phyloP scores from a whole-genome alignment of 30 jellyfish, hydroid and myxozoan genomes.

The Turritopsis dohrnii region DNA sequence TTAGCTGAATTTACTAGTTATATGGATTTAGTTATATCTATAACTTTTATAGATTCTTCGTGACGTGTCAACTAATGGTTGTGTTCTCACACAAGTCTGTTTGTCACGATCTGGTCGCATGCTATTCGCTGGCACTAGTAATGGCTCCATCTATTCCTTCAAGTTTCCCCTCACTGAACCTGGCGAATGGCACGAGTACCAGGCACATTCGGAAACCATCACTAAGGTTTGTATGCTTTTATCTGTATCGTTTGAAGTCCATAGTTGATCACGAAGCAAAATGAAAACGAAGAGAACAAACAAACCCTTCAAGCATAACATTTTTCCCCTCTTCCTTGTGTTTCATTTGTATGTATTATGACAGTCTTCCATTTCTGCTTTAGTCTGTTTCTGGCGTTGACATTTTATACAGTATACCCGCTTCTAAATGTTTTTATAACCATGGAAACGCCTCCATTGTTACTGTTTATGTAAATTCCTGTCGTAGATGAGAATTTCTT shows the following conservation, averaged over 20 bases:
- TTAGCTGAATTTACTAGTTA: neutral
- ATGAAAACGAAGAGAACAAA: no score
- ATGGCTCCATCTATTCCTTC: constrained; percentile 79
- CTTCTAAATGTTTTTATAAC: no score
- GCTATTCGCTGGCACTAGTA: constrained; percentile 91
- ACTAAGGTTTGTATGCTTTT: constrained; percentile 55
- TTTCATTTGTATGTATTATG: no score
- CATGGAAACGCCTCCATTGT: neutral
- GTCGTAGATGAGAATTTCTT: constrained; percentile 74
- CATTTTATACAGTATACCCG: no score
- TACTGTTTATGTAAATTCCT: neutral
- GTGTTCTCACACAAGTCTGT: constrained; percentile 83
- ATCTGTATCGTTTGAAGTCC: neutral
- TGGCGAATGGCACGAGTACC: constrained; percentile 98
- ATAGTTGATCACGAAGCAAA: neutral
- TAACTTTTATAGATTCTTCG: constrained; percentile 62
- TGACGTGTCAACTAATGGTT: constrained; percentile 84
- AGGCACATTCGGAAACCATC: constrained; percentile 80
- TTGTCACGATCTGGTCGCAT: constrained; percentile 93
- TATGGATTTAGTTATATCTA: neutral
- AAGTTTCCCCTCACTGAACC: constrained; percentile 93
- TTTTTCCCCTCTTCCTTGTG: no score
- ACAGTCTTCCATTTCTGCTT: no score
- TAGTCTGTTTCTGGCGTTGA: no score
- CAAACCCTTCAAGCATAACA: no score